These are phyloP conservation scores for Armadillidium nasatum DNA, from an alignment of 1,140 invertebrate species.

Conservation along the genomic window DNA sequence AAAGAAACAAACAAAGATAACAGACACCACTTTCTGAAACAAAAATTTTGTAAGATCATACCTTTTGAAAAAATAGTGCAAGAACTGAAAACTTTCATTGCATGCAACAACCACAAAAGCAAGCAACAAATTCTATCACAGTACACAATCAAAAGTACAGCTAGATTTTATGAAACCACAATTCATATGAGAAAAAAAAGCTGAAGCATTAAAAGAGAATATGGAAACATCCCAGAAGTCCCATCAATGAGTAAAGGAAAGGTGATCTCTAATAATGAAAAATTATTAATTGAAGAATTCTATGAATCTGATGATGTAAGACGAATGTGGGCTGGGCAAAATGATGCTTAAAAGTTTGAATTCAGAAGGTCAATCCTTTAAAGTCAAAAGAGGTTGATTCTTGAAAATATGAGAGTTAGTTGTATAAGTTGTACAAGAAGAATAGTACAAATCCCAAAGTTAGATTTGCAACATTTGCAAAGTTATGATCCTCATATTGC, in stretches of 20 bases:
- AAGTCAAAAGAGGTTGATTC: conserved; percentile 3
- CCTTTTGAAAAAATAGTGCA: neutral
- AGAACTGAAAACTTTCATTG: neutral
- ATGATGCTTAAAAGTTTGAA: neutral
- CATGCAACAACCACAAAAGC: neutral
- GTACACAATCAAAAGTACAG: neutral
- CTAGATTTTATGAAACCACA: neutral
- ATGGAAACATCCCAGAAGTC: neutral
- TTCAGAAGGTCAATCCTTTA: neutral
- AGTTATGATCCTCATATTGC: neutral
- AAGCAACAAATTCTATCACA: neutral
- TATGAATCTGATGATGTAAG: conserved; percentile 8
- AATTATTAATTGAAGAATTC: neutral
- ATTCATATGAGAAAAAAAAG: conserved; percentile 2
- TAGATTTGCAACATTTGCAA: conserved; percentile 3
- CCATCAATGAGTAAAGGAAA: conserved; percentile 14
- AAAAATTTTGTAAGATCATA: neutral
- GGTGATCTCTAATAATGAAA: neutral
- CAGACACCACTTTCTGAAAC: too few relatives aligned
- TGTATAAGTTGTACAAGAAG: neutral
- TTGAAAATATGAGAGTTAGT: neutral
- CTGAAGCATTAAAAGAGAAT: neutral
- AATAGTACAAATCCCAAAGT: neutral
- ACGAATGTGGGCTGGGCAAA: neutral
- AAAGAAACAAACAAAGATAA: neutral